Conservation (phyloP, 2,888 invertebrate genomes). For the Himalopsyche kuldschensis region DNA sequence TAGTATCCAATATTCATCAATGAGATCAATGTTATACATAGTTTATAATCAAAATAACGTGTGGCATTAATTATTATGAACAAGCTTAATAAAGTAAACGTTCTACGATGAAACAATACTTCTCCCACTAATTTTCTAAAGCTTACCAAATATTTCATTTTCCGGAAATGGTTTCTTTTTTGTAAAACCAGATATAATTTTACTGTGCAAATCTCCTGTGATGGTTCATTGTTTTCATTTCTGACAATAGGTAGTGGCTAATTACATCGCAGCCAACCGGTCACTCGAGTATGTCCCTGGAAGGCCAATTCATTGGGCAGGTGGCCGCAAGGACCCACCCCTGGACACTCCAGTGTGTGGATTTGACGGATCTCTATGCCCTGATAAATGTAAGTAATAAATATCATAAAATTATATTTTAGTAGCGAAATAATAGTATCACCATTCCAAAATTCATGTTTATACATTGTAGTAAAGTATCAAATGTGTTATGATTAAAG, state of each 20-base stretch:
- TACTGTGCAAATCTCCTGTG: neutral
- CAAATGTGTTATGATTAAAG: no score
- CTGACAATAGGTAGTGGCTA: slow-evolving; percentile 76
- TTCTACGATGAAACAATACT: neutral
- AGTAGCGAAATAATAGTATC: no score
- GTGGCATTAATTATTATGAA: neutral
- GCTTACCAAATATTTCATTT: neutral
- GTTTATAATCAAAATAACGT: no score
- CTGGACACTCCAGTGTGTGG: slow-evolving; percentile 91
- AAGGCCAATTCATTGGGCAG: slow-evolving; percentile 85
- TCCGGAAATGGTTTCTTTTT: neutral
- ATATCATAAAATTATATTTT: slow-evolving; percentile 9
- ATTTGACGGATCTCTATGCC: slow-evolving; percentile 87
- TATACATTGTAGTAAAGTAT: no score
- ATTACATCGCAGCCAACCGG: slow-evolving; percentile 81
- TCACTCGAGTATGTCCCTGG: slow-evolving; percentile 72
- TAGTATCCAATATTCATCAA: no score
- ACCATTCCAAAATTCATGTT: no score
- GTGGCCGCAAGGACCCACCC: slow-evolving; percentile 74
- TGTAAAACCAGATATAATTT: neutral
- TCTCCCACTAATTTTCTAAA: neutral
- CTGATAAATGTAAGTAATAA: slow-evolving; percentile 70
- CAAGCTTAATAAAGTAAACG: neutral
- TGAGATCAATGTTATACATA: no score
- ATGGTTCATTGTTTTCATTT: neutral